Conservation (phyloP, 2,113 vertebrate species). For the Oryzias celebensis region DNA sequence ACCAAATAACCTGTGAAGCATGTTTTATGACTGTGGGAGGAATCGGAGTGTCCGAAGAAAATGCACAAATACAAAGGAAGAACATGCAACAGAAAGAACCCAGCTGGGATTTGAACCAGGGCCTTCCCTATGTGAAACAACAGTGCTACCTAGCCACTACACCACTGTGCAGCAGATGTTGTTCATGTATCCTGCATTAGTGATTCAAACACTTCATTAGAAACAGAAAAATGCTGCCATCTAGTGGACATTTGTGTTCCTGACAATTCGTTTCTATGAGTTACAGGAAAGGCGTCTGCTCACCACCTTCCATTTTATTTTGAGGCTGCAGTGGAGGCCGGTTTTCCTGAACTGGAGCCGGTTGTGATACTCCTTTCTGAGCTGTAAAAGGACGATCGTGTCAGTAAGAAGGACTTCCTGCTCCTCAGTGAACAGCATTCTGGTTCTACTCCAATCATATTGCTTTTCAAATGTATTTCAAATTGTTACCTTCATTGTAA, state of each 20-base stretch:
- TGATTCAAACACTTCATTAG: not conserved
- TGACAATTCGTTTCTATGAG: not conserved
- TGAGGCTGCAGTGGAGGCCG: constrained; percentile 67
- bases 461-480: not conserved
- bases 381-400: constrained; percentile 46
- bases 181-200: constrained; percentile 20
- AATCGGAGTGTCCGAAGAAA: no score
- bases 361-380: constrained; percentile 57
- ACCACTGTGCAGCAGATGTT: not conserved
- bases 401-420: not conserved
- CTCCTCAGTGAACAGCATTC: not conserved
- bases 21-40: no score
- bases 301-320: constrained; percentile 69
- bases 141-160: constrained; percentile 10
- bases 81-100: no score
- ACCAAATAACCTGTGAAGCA: no score
- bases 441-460: not conserved
- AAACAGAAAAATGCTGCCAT: constrained; percentile 48
- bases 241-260: constrained; percentile 45
- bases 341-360: constrained; percentile 33
- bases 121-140: no score
- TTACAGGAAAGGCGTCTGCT: not conserved
- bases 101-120: no score
- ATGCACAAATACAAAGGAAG: no score
- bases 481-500: constrained; percentile 84